Evolutionary conservation across 2,113 vertebrate genomes (phyloP).

Genomic region (Heterotilapia buettikoferi): DNA sequence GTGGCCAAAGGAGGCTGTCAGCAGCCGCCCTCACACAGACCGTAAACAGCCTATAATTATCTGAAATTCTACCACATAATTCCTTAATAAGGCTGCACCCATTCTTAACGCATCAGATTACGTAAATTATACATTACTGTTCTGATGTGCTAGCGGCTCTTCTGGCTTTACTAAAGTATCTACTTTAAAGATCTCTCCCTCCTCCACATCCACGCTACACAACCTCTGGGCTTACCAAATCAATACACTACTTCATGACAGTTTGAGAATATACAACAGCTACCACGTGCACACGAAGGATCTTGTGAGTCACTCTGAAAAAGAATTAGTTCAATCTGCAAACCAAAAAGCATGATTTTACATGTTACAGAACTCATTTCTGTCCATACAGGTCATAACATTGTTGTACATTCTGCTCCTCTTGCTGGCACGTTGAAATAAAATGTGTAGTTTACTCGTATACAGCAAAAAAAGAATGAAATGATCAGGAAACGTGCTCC

Average conservation of each 20-base stretch:
- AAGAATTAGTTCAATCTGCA: neutral
- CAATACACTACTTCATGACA: neutral
- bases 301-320: neutral
- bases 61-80: conserved; percentile 25
- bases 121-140: conserved; percentile 45
- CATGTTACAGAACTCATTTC: neutral
- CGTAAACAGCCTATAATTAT: conserved; percentile 39
- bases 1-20: neutral
- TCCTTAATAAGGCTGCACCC: conserved; percentile 32
- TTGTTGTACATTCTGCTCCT: neutral
- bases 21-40: neutral
- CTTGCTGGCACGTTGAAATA: neutral
- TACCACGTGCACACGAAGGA: neutral
- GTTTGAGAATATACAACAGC: neutral
- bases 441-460: neutral
- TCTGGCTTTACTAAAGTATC: conserved; percentile 29
- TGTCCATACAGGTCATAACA: neutral
- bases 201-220: neutral
- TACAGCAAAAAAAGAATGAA: neutral
- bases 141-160: conserved; percentile 21
- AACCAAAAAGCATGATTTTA: neutral
- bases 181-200: neutral
- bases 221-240: neutral
- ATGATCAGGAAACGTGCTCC: neutral
- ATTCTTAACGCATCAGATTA: neutral